Conservation (phyloP, 2,888 invertebrate species). For the Cosmorhoe ocellata region DNA sequence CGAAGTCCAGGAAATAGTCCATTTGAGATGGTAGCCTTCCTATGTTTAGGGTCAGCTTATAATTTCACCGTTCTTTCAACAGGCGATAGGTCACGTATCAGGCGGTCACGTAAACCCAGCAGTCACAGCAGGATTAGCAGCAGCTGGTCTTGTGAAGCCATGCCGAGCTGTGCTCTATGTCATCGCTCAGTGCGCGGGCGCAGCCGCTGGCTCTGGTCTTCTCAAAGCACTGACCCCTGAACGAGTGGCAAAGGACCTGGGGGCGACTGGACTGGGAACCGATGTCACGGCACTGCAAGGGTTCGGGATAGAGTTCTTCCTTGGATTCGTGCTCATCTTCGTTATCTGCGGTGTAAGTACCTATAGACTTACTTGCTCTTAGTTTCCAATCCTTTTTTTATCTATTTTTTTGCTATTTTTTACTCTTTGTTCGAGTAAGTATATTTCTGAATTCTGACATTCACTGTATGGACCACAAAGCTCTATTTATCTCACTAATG, state of each 20-base stretch:
- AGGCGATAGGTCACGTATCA: conserved; percentile 93
- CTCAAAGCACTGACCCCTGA: conserved; percentile 88
- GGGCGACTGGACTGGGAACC: conserved; percentile 85
- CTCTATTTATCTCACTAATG: too few relatives aligned
- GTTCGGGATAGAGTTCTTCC: conserved; percentile 94
- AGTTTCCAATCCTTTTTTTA: background rate
- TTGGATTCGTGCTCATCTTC: conserved; percentile 93
- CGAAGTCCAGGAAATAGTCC: too few relatives aligned
- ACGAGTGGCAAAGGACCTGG: conserved; percentile 83
- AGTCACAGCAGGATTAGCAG: conserved; percentile 91
- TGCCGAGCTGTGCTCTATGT: conserved; percentile 90
- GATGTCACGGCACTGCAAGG: conserved; percentile 89
- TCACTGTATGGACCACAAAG: too few relatives aligned
- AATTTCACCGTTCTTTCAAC: conserved; percentile 26
- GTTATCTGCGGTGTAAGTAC: conserved; percentile 93
- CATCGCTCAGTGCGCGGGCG: conserved; percentile 91
- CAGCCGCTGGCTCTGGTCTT: conserved; percentile 89
- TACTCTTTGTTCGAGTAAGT: too few relatives aligned
- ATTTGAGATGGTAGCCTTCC: too few relatives aligned
- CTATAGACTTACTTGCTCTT: too few relatives aligned
- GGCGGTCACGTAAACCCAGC: conserved; percentile 97
- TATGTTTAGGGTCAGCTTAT: too few relatives aligned
- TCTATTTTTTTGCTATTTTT: background rate
- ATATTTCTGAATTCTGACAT: too few relatives aligned
- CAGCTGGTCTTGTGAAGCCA: conserved; percentile 89